Evolutionary conservation across 2,797 vertebrate genomes (phyloP), one percentile per base, ranked within the genome.

Genomic region (Eutrigla gurnardus): DNA sequence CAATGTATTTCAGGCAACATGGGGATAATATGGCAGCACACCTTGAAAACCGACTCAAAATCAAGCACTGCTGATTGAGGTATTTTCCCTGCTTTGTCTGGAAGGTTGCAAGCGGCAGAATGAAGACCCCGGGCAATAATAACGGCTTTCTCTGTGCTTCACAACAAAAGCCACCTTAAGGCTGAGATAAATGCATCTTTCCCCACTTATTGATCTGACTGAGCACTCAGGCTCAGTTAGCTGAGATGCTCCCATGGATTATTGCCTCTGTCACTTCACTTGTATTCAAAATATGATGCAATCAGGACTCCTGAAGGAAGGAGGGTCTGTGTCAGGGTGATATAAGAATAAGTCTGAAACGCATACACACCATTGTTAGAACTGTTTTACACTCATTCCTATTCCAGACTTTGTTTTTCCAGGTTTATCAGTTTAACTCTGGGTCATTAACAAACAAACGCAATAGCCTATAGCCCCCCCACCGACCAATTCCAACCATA

Each of bases 151-250:
- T n/a, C n/a, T 17, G 33, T 80, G 65, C 35, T 39, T 81, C 46
- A 59, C 54, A 53, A 11, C 10, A 35, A 75, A 89, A 73, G 32
- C 92, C 91, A 93, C 93, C 93, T 94, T 94, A 94, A 94, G 86
- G 81, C 25, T 52, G 82, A 77, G 59, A 84, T 73, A 82, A 87
- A 75, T 42, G 89, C 75, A 80, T 90, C 81, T 90, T 87, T 86
- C 83, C 25, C 86, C 77, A 88, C 61, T 86, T 94, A 94, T 94
- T 93, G 93, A 94, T 94, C 88, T 66, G 74, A 71, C 85, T 81
- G 87, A 88, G 91, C 92, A 91, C 91, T 93, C 86, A 92, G 84
- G 53, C 65, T 25, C 86, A 70, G 86, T 87, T 84, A 88, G 89
- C 80, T 84, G 81, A 88, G 83, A 91, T 57, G 67, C 73, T 86